phyloP scores from a whole-genome alignment of 2,888 invertebrate genomes.

The Andrena bicolor region DNA sequence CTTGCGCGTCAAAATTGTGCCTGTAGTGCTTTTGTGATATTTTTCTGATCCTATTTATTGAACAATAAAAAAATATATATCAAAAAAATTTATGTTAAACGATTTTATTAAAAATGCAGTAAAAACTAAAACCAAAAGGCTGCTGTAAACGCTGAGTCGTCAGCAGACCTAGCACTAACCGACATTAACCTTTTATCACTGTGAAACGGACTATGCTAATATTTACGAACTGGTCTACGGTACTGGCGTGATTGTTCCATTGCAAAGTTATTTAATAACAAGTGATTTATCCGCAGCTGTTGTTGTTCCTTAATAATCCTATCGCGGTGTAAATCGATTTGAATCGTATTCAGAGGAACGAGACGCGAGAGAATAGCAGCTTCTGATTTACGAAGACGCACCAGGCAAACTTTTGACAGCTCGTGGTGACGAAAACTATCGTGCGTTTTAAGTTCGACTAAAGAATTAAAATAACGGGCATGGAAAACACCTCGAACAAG shows the following conservation, averaged over 20 bases:
- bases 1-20: too few relatives aligned
- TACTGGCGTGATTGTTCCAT: slow-evolving; percentile 2
- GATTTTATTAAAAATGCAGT: too few relatives aligned
- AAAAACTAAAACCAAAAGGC: too few relatives aligned
- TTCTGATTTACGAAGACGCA: slow-evolving; percentile 1
- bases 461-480: slow-evolving; percentile 32
- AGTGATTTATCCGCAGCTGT: not conserved
- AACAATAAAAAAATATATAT: too few relatives aligned
- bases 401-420: slow-evolving; percentile 55
- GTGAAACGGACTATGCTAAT: slow-evolving; percentile 34
- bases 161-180: slow-evolving; percentile 28
- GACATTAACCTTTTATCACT: slow-evolving; percentile 40
- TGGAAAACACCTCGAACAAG: slow-evolving; percentile 73
- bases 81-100: too few relatives aligned
- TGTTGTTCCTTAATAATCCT: not conserved
- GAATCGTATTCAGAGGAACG: slow-evolving; percentile 7
- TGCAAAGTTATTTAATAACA: slow-evolving; percentile 16
- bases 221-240: slow-evolving; percentile 45
- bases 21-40: too few relatives aligned
- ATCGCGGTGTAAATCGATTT: slow-evolving; percentile 19
- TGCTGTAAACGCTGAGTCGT: slow-evolving; percentile 3
- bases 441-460: not conserved
- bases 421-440: slow-evolving; percentile 26
- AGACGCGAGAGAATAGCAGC: not conserved
- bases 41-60: too few relatives aligned